Base-by-base conservation (phyloP, 2,888 invertebrate species). In the Cheiracanthium punctorium region DNA sequence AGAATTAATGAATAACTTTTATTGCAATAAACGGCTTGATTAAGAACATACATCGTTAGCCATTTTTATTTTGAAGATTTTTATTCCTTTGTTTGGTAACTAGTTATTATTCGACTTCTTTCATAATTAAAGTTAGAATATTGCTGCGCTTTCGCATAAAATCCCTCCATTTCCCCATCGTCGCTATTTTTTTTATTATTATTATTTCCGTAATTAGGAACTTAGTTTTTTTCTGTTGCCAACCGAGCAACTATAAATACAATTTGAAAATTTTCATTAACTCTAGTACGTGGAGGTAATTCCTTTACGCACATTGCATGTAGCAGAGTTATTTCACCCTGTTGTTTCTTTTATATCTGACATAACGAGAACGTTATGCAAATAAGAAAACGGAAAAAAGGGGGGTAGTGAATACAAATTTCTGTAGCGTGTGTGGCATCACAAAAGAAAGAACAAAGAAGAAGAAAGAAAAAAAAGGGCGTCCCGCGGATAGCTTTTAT, bases 331-430 rank as follows among this genome's bases (percentile, higher is more conserved):
- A n/a, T 48, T 48, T 48, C 2, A 48, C 14, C 7, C 17, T 17
- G 5, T 17, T 4, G 4, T 17, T 48, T 48, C 48, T 48, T 48
- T 48, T 48, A 48, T 48, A 48, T n/a, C 14, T n/a, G n/a, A 10
- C 48, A n/a, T 48, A 48, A 48, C 48, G 48, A 48, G 48, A 48
- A 48, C 48, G 48, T 17, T 48, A 48, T 48, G 48, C n/a, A 48
- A 48, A 48, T 48, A 48, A 17, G 14, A 17, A 48, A 37, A 48
- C 2, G n/a, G 48, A 17, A 48, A 17, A 48, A 37, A 48, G n/a
- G n/a, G 48, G 48, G 48, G 14, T 12, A 10, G 48, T 17, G 48
- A 48, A 17, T 48, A n/a, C 17, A 48, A 48, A 48, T 48, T 48
- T 48, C 48, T 48, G 5, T 48, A 17, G 48, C 48, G 17, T 48